Conservation (phyloP, 2,888 invertebrate species). For the Ptilodon capucinus region DNA sequence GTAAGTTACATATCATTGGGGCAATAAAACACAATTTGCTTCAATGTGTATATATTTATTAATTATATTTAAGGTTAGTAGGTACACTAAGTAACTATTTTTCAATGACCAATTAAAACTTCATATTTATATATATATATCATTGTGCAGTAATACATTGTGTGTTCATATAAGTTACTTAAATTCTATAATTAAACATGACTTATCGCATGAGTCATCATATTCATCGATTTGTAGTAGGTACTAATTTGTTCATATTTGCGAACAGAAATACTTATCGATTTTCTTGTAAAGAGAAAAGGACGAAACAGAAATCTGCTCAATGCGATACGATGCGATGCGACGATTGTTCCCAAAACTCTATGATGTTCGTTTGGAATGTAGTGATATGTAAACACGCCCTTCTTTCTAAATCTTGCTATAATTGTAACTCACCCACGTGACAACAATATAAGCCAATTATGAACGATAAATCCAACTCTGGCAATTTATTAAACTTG, state of each 20-base stretch:
- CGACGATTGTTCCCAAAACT: slow-evolving; percentile 8
- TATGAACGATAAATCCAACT: too few species aligned
- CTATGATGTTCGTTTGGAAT: slow-evolving; percentile 35
- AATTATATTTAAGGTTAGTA: slow-evolving; percentile 43
- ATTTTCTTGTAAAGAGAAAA: too few species aligned
- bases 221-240: too few species aligned
- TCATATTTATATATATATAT: slow-evolving; percentile 32
- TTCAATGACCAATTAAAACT: slow-evolving; percentile 37
- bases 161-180: slow-evolving; percentile 39
- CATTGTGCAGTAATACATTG: slow-evolving; percentile 52
- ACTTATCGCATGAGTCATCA: slow-evolving; percentile 1
- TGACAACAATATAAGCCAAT: too few species aligned
- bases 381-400: slow-evolving; percentile 30
- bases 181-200: slow-evolving; percentile 11
- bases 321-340: neutral
- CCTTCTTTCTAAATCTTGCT: neutral
- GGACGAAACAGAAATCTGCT: too few species aligned
- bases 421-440: too few species aligned
- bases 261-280: too few species aligned
- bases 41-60: slow-evolving; percentile 42
- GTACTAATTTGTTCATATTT: too few species aligned
- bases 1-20: too few species aligned
- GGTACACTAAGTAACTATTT: slow-evolving; percentile 31
- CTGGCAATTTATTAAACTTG: too few species aligned
- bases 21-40: slow-evolving; percentile 44